phyloP scores from a whole-genome alignment of 2,797 vertebrate genomes.

The Mus caroli region DNA sequence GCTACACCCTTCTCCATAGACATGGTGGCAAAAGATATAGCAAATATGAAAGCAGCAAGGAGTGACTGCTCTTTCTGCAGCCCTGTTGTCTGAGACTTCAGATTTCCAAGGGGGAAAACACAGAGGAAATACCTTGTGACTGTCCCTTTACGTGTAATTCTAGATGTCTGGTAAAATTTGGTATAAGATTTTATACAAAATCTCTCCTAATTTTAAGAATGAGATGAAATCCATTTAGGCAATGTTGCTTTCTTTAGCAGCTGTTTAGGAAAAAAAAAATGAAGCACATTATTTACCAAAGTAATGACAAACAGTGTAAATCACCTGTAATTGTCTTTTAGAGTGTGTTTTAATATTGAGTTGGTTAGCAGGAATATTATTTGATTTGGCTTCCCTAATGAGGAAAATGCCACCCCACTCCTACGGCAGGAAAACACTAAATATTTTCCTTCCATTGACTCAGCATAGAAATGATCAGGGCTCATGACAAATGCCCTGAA shows the following conservation, averaged over 20 bases:
- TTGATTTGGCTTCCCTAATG: constrained; percentile 59
- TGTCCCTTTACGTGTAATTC: neutral
- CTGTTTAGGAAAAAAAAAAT: constrained; percentile 56
- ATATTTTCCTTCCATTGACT: constrained; percentile 51
- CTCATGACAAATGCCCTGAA: constrained; percentile 50
- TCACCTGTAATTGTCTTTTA: constrained; percentile 36
- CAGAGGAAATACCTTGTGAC: neutral
- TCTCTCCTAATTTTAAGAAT: constrained; percentile 51
- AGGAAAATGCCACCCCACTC: constrained; percentile 13
- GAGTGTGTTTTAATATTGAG: constrained; percentile 59
- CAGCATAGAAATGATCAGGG: constrained; percentile 58
- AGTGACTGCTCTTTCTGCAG: neutral
- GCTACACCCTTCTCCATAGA: constrained; percentile 19
- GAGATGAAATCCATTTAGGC: constrained; percentile 49
- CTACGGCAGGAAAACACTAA: neutral
- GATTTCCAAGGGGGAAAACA: neutral
- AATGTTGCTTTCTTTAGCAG: constrained; percentile 13
- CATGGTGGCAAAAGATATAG: neutral
- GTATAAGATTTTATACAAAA: neutral
- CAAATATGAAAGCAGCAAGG: neutral
- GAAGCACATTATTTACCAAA: constrained; percentile 59
- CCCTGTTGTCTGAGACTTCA: constrained; percentile 16
- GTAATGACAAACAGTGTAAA: constrained; percentile 30
- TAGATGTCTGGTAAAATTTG: constrained; percentile 16
- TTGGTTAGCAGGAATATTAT: constrained; percentile 14